Base-by-base conservation (phyloP, 1,140 invertebrate species). In the Pseudomyrmex cubaensis region DNA sequence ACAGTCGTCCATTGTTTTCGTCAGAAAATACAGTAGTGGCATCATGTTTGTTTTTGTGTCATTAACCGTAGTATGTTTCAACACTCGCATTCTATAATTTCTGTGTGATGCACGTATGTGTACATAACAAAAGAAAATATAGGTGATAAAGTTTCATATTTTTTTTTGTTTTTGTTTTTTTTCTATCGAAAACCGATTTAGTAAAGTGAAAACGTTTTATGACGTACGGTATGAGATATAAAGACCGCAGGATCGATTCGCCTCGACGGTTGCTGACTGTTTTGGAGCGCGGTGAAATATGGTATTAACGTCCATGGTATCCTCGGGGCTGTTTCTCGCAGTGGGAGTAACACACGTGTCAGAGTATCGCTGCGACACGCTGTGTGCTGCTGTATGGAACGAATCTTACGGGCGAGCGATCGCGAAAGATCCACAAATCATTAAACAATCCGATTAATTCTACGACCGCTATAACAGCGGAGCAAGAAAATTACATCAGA, bases 261-360 rank as follows among this genome's bases (percentile, higher is more conserved):
- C n/a, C 15, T 59, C 10, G 66, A 59, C 17, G 46, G 20, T 54
- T 13, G 20, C 13, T 48, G 85, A 76, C 80, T 88, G 87, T 88
- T 89, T 84, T 75, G 44, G 76, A 88, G 57, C 84, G 63, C 61
- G 52, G 67, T 89, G 85, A 89, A 89, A 86, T 89, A 86, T 89
- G 76, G 76, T 80, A 89, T 82, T 86, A 88, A 84, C 82, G 82
- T 86, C 74, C 52, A 70, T 46, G 66, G 3, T 78, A 72, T 80
- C 56, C 44, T 78, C 8, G 12, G 35, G 25, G 2, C 48, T 15
- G 48, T 83, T 83, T 59, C 74, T 77, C 63, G 22, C 74, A 83
- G 62, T 35, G 35, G 46, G 77, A 61, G 22, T 17, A 77, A 22
- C 48, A 69, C 17, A 22, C 54, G 64, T 69, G 17, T 70, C 35